A percentile compares a stretch with the other conserved stretches of the same genome.
Evolutionary conservation across 2,113 vertebrate genomes (phyloP).

Genomic region (Oreochromis spilurus): DNA sequence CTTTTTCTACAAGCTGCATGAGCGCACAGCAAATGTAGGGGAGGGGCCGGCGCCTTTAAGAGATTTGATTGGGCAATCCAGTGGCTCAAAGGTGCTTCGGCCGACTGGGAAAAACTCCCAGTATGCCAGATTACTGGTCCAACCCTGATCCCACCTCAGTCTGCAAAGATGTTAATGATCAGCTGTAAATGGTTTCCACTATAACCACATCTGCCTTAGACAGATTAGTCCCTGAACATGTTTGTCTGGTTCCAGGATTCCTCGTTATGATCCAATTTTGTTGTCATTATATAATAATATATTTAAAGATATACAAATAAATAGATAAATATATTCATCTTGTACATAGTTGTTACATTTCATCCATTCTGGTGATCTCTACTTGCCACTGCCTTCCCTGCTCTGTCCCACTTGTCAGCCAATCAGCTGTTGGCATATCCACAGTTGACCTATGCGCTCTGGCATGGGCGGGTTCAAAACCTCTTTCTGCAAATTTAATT

Average conservation of each 20-base stretch:
- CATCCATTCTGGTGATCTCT: neutral
- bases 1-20: rapidly evolving
- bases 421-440: neutral
- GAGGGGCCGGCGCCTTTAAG: neutral
- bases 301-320: neutral
- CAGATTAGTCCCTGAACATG: neutral
- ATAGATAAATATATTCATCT: neutral
- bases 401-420: neutral
- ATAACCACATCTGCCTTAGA: neutral
- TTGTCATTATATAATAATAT: neutral
- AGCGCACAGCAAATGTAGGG: neutral
- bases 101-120: neutral
- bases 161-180: neutral
- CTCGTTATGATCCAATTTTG: neutral
- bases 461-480: neutral
- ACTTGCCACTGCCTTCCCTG: rapidly evolving
- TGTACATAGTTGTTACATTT: rapidly evolving
- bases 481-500: neutral
- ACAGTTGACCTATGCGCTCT: rapidly evolving
- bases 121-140: neutral
- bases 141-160: neutral
- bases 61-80: neutral
- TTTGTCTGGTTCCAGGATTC: neutral
- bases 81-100: rapidly evolving
- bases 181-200: rapidly evolving